Evolutionary conservation across 2,888 invertebrate genomes (phyloP).

Genomic region (Subacronicta megacephala): DNA sequence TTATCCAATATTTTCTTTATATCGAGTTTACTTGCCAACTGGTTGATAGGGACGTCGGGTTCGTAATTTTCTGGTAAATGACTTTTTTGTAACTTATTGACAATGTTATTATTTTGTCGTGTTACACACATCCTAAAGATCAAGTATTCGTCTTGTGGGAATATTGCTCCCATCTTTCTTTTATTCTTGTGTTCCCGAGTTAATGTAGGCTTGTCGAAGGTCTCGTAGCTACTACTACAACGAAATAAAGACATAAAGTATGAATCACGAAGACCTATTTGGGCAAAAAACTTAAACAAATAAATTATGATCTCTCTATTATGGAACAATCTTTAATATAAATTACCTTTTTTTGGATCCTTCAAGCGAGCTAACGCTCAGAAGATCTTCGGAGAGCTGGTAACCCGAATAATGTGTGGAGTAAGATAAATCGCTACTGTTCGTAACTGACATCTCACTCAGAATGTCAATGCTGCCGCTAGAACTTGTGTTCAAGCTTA

Average conservation of each 20-base stretch:
- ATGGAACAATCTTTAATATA: neutral
- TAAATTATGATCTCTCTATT: neutral
- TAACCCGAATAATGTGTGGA: conserved; percentile 52
- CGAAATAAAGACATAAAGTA: conserved; percentile 1
- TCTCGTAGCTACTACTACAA: conserved; percentile 11
- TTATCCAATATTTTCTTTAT: conserved; percentile 57
- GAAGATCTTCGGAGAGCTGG: conserved; percentile 26
- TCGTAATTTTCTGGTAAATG: conserved; percentile 19
- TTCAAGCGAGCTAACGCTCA: conserved; percentile 17
- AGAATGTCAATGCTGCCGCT: conserved; percentile 46
- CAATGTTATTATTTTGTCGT: neutral
- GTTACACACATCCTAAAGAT: conserved; percentile 48
- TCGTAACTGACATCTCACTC: conserved; percentile 58
- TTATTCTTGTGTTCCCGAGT: neutral
- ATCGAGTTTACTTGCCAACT: conserved; percentile 52
- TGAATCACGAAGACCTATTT: neutral
- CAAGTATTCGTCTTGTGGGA: conserved; percentile 20
- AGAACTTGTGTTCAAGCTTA: conserved; percentile 55
- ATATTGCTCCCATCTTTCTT: conserved; percentile 6
- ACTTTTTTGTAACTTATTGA: conserved; percentile 2
- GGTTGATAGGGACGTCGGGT: conserved; percentile 49
- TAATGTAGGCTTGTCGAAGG: neutral
- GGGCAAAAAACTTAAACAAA: too few relatives aligned
- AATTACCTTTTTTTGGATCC: conserved; percentile 40
- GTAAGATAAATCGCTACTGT: conserved; percentile 48